Evolutionary conservation across 37 sponge, comb jelly and placozoan genomes (phyloP).

Genomic region (Chondrilla cf. caribensis): DNA sequence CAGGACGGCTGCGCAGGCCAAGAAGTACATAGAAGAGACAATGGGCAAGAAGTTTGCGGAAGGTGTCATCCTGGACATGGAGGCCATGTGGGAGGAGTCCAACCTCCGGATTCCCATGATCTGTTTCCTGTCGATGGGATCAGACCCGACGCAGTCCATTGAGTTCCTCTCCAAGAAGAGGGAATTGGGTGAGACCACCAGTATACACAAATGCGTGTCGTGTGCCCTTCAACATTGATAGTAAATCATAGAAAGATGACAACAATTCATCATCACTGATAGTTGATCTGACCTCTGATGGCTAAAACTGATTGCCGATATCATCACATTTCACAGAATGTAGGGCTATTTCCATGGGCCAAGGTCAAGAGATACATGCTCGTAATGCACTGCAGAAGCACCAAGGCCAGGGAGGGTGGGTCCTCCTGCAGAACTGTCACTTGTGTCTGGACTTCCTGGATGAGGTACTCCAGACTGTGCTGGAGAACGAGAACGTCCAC

Average conservation of each 20-base stretch:
- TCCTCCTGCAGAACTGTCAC: constrained; percentile 98
- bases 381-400: constrained; percentile 83
- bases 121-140: constrained; percentile 96
- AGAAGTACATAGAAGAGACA: constrained; percentile 90
- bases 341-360: constrained; percentile 96
- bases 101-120: constrained; percentile 84
- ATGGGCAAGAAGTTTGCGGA: constrained; percentile 97
- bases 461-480: constrained; percentile 82
- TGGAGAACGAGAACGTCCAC: constrained; percentile 88
- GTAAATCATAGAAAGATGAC: too few species aligned
- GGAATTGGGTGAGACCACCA: constrained; percentile 47
- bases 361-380: constrained; percentile 99
- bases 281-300: not conserved
- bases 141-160: constrained; percentile 94
- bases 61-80: constrained; percentile 95
- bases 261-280: too few species aligned
- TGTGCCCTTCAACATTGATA: too few species aligned
- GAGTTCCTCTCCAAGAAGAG: constrained; percentile 87
- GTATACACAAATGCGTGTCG: not conserved
- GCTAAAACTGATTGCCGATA: not conserved
- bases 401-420: constrained; percentile 93
- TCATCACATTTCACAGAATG: constrained; percentile 45
- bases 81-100: constrained; percentile 92
- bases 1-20: constrained; percentile 88
- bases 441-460: constrained; percentile 95